A percentile compares a stretch with the other conserved stretches of the same genome.
Conservation (phyloP, 2,113 vertebrate genomes). For the Callocephalon fimbriatum region DNA sequence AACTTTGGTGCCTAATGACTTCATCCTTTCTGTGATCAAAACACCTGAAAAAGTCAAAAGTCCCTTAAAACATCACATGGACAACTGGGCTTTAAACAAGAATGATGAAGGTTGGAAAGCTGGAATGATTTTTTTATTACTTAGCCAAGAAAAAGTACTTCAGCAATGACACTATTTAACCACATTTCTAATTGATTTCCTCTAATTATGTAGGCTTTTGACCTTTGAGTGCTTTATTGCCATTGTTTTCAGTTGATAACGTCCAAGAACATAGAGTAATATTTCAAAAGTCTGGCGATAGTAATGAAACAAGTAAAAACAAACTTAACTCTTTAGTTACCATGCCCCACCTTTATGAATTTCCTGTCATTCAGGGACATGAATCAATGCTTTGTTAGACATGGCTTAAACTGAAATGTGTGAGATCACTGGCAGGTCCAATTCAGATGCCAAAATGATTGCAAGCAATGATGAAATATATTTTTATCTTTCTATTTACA, state of each 20-base stretch:
- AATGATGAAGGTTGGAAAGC: background rate
- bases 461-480: background rate
- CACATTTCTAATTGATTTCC: slow-evolving; percentile 77
- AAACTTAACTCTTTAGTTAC: slow-evolving; percentile 58
- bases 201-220: slow-evolving; percentile 74
- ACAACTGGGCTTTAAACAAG: background rate
- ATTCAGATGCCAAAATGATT: background rate
- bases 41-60: background rate
- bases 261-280: slow-evolving; percentile 67
- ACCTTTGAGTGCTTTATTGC: slow-evolving; percentile 69
- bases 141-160: slow-evolving; percentile 9
- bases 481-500: background rate
- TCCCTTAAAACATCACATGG: background rate
- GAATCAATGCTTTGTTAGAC: slow-evolving; percentile 11
- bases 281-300: slow-evolving; percentile 58
- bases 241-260: slow-evolving; percentile 77
- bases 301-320: slow-evolving; percentile 66
- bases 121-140: background rate
- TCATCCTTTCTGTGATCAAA: background rate
- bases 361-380: slow-evolving; percentile 72
- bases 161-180: slow-evolving; percentile 33
- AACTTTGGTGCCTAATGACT: background rate
- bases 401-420: background rate
- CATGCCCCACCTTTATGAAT: slow-evolving; percentile 43
- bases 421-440: background rate